A percentile compares a stretch with the other conserved stretches of the same genome.
Conservation (phyloP, 1,140 invertebrate genomes). For the Magallana angulata region DNA sequence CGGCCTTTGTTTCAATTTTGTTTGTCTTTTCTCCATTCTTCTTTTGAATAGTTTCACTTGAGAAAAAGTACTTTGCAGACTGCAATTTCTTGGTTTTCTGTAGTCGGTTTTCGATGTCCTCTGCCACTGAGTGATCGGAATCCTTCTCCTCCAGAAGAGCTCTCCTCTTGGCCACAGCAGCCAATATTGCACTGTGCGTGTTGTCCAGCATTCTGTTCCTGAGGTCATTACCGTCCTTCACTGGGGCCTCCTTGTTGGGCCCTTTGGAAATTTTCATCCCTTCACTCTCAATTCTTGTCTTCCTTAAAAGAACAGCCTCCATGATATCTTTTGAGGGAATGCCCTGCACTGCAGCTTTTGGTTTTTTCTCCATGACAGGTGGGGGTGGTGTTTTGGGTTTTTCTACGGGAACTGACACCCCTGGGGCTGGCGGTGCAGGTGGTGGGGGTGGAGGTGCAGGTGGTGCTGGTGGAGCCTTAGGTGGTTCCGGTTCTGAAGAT, state of each 20-base stretch:
- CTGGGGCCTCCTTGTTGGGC: conserved; percentile 50
- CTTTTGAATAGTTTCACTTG: conserved; percentile 61
- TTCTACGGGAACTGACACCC: neutral
- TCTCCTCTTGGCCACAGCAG: conserved; percentile 72
- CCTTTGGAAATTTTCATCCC: conserved; percentile 62
- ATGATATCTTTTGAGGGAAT: conserved; percentile 64
- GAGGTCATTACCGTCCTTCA: conserved; percentile 50
- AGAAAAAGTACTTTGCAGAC: conserved; percentile 68
- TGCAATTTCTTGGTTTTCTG: conserved; percentile 76
- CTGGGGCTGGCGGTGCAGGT: conserved; percentile 59
- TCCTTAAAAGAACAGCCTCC: conserved; percentile 67
- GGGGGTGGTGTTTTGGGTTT: conserved; percentile 38
- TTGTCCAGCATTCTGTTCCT: conserved; percentile 57
- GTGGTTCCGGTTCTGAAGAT: conserved; percentile 53
- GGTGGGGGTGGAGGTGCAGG: conserved; percentile 59
- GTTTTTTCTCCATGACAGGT: conserved; percentile 33
- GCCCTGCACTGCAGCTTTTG: conserved; percentile 35
- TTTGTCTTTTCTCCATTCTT: conserved; percentile 53
- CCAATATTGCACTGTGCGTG: conserved; percentile 70
- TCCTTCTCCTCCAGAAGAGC: conserved; percentile 60
- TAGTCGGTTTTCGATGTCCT: conserved; percentile 71
- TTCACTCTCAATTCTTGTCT: conserved; percentile 66
- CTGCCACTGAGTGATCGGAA: conserved; percentile 66
- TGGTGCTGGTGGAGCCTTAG: conserved; percentile 58
- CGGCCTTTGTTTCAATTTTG: conserved; percentile 47